Evolutionary conservation across 2,797 vertebrate species (phyloP), one percentile per base, ranked within the genome.

Genomic region (Amazona ochrocephala): DNA sequence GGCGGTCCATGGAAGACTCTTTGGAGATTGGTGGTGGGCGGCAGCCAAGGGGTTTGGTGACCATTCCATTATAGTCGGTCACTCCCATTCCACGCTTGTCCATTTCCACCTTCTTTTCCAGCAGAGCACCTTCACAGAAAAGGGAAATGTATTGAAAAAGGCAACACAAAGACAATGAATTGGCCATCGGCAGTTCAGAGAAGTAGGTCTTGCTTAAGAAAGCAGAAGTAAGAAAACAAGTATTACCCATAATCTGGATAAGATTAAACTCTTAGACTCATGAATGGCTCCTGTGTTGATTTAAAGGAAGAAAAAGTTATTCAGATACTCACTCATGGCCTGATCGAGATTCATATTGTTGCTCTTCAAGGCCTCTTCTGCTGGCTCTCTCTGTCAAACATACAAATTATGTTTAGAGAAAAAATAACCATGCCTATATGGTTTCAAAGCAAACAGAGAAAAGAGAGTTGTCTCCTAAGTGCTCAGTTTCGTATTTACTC

Each of bases 271-370:
- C 68, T 58, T 37, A 56, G 53, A 76, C 45, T 47, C 44, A 13
- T 10, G 18, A 32, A 51, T 30, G 34, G 65, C 22, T 41, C 12
- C 37, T 50, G 29, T 41, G 60, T 24, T 19, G 29, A 5, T 71
- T 53, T 21, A 51, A 89, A 81, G 85, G 78, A n/a, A 45, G 54
- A 21, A 27, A 48, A 12, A 24, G 21, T 53, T 21, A 88, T 41
- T 94, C 41, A 88, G 83, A 80, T 78, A 98, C 99, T 98, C 98
- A 99, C 99, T 99, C 99, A 99, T 99, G 98, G 99, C 99, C 98
- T 99, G 99, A 97, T 99, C 99, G 21, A 99, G 98, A 97, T 99
- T 99, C 99, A 99, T 99, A 97, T 98, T 99, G 98, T 99, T 99
- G 97, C 99, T 99, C 98, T 99, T 99, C 98, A 99, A 98, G 97